phyloP scores from a whole-genome alignment of 2,113 vertebrate species.

The Acanthisitta chloris region DNA sequence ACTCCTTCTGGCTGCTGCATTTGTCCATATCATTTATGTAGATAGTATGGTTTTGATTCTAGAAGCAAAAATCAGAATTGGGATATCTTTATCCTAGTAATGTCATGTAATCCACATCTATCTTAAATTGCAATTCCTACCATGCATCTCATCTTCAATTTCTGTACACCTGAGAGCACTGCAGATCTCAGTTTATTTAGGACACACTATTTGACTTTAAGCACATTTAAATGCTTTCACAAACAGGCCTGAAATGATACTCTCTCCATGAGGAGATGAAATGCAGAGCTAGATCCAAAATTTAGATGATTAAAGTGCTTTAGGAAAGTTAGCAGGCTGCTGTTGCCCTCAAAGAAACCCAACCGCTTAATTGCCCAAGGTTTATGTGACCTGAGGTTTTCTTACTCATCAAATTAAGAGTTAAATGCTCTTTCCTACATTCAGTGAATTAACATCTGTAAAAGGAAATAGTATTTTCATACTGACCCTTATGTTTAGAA shows the following conservation, averaged over 20 bases:
- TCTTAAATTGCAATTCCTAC: neutral
- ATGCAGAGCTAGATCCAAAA: neutral
- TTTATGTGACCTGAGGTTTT: neutral
- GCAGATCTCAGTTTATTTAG: neutral
- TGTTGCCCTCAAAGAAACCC: neutral
- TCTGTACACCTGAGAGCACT: neutral
- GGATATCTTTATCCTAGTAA: neutral
- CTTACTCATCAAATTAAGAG: neutral
- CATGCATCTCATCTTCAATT: neutral
- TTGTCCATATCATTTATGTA: neutral
- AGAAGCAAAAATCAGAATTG: neutral
- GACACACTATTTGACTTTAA: neutral
- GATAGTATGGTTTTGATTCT: neutral
- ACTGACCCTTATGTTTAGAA: neutral
- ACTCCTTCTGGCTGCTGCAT: neutral
- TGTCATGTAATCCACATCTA: neutral
- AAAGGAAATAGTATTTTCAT: neutral
- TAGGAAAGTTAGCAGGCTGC: neutral
- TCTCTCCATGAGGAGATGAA: neutral
- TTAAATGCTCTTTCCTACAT: neutral
- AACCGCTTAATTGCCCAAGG: neutral
- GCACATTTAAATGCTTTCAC: neutral
- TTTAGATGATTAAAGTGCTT: neutral
- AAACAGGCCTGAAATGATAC: neutral
- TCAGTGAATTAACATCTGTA: neutral